Evolutionary conservation across 1,140 invertebrate genomes (phyloP).

Genomic region (Plodia interpunctella): DNA sequence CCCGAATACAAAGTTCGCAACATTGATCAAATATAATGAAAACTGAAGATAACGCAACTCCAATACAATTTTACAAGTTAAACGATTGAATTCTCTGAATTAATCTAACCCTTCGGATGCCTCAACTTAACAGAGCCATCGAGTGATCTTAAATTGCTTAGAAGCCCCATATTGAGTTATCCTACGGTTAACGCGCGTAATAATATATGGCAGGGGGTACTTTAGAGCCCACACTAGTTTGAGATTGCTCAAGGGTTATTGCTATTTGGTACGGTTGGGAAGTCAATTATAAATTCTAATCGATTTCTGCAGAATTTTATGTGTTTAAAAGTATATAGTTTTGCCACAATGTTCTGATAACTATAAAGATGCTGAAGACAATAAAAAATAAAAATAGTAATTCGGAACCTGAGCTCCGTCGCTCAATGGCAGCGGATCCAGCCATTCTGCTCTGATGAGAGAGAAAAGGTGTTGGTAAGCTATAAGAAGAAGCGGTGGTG

Average conservation of each 20-base stretch:
- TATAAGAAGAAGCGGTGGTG: too few relatives aligned
- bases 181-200: constrained; percentile 29
- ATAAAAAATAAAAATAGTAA: too few relatives aligned
- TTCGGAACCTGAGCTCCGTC: too few relatives aligned
- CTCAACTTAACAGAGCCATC: constrained; percentile 27
- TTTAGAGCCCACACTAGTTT: constrained; percentile 20
- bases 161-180: constrained; percentile 35
- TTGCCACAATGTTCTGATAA: too few relatives aligned
- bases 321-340: too few relatives aligned
- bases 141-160: constrained; percentile 34
- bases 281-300: not conserved
- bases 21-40: constrained; percentile 4
- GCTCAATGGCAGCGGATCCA: too few relatives aligned
- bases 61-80: constrained; percentile 16
- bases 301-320: not conserved
- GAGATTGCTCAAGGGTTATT: constrained; percentile 29
- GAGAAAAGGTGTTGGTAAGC: too few relatives aligned
- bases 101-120: constrained; percentile 25
- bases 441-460: too few relatives aligned
- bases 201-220: constrained; percentile 32
- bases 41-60: not conserved
- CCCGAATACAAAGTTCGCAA: not conserved
- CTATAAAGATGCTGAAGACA: too few relatives aligned
- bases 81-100: constrained; percentile 27
- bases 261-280: constrained; percentile 12